A percentile compares a stretch with the other conserved stretches of the same genome.
Evolutionary conservation across 2,888 invertebrate species (phyloP).

Genomic region (Doris montereyensis): DNA sequence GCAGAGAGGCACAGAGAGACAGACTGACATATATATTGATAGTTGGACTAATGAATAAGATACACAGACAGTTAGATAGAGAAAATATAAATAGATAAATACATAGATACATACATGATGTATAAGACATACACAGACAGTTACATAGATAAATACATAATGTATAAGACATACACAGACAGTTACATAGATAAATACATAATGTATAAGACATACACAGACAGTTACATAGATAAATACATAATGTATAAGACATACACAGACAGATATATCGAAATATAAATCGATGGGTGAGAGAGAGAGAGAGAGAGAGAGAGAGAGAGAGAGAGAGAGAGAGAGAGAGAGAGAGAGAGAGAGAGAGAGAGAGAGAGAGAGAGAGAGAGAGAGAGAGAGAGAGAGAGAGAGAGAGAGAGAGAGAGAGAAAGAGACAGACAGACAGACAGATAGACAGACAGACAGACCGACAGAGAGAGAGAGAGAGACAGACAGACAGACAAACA

Average conservation of each 20-base stretch:
- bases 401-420: background rate
- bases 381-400: background rate
- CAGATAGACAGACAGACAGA: too few species aligned
- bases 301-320: background rate
- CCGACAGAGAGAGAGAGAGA: too few species aligned
- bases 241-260: constrained; percentile 6
- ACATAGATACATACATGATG: background rate
- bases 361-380: background rate
- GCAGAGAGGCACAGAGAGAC: too few species aligned
- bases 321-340: background rate
- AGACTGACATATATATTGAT: too few species aligned
- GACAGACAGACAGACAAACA: too few species aligned
- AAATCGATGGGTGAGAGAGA: background rate
- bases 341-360: background rate
- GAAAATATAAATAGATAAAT: background rate
- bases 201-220: background rate
- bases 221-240: constrained; percentile 1
- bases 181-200: background rate
- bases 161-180: background rate
- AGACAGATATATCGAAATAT: background rate
- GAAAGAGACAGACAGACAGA: too few species aligned
- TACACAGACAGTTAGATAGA: too few species aligned
- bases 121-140: background rate
- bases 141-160: background rate
- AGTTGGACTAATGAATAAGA: too few species aligned